Percentiles rank a stretch among this genome's conserved stretches.
These are phyloP conservation scores for Coptodon bakossiorum DNA, from an alignment of 2,113 vertebrate species.

Conservation along the genomic window DNA sequence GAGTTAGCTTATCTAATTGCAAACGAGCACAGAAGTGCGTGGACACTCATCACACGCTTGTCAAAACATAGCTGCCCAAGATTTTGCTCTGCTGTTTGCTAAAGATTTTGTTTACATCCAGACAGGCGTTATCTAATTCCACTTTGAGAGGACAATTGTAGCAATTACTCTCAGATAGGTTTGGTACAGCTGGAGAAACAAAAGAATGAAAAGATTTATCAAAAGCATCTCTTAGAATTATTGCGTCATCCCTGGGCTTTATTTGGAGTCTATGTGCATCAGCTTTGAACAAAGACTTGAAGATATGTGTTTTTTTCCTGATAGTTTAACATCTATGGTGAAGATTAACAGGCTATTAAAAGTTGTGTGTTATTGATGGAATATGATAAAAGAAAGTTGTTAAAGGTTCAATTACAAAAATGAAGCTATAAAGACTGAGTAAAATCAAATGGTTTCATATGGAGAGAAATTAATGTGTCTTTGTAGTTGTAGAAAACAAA, in stretches of 20 bases:
- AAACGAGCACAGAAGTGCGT: conserved; percentile 29
- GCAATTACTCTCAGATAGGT: conserved; percentile 81
- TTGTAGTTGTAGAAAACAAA: background rate
- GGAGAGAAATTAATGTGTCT: background rate
- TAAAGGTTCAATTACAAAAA: background rate
- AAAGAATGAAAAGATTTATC: conserved; percentile 75
- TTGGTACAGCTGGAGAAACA: conserved; percentile 77
- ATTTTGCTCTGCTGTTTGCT: conserved; percentile 21
- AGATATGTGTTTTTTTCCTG: background rate
- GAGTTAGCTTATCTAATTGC: conserved; percentile 51
- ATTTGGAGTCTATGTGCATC: conserved; percentile 19
- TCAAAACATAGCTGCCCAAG: conserved; percentile 57
- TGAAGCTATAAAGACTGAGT: background rate
- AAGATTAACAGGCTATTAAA: background rate
- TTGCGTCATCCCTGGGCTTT: conserved; percentile 48
- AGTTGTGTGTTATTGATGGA: background rate
- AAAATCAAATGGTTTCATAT: background rate
- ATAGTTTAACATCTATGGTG: background rate
- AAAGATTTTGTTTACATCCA: conserved; percentile 76
- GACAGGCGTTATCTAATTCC: conserved; percentile 79
- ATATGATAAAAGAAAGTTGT: background rate
- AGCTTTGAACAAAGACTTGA: conserved; percentile 16
- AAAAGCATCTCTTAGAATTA: conserved; percentile 67
- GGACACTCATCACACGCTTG: conserved; percentile 60
- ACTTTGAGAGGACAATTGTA: conserved; percentile 79